Evolutionary conservation across 2,797 vertebrate species (phyloP), one percentile per base, ranked within the genome.

Genomic region (Darevskia mixta): DNA sequence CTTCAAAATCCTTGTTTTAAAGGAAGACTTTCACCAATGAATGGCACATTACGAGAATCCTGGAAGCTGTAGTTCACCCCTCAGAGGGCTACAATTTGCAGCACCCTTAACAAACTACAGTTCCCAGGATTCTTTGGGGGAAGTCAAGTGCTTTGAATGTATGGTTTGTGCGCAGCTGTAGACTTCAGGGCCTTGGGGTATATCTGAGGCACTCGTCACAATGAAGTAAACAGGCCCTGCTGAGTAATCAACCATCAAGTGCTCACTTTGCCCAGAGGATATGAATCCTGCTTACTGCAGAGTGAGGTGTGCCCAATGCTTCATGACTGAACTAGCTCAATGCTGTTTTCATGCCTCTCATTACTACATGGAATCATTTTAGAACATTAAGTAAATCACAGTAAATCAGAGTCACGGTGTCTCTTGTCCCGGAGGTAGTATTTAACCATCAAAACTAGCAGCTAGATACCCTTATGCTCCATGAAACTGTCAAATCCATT

Each of bases 261-360:
- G 86, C 88, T 88, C 91, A 93, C 91, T 90, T 90, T 35, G 92
- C 94, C 93, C 92, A 93, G 85, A 80, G 92, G 93, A 94, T 10
- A 94, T 41, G 32, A 94, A 94, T 94, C 94, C 2, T 94, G 94
- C 93, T 94, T 93, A 90, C 90, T 86, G 71, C 86, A 43, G 82
- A 93, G 45, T 91, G 93, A 87, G 77, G 85, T 89, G 89, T 93
- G 90, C 92, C 91, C 93, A 91, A 90, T 55, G 75, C 90, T 93
- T 90, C 82, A 61, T 91, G 90, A 87, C 94, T 89, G 82, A 92
- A 90, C 2, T 6, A 89, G 89, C 82, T 73, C 69, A 86, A 92
- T 90, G 87, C 91, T 92, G 80, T 92, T 94, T 90, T 93, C 91
- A 79, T 91, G 89, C 89, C 93, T 93, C 87, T 94, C 91, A 95